These are phyloP conservation scores for Abrostola triplasia DNA, from an alignment of 2,888 invertebrate genomes.

Conservation along the genomic window DNA sequence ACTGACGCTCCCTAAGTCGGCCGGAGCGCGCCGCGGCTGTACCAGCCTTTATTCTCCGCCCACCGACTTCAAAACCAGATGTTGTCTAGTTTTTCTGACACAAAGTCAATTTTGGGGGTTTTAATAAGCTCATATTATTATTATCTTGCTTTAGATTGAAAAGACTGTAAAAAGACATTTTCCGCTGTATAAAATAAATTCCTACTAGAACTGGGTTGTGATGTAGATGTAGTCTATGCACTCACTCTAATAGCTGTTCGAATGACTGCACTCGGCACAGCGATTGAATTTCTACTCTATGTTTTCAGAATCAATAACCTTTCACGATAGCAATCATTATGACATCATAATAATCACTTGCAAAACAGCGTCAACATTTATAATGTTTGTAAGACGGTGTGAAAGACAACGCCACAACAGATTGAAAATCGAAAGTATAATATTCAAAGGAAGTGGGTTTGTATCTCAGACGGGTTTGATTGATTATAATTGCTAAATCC, in stretches of 20 bases:
- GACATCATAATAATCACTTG: too few species aligned
- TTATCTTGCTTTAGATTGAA: not conserved
- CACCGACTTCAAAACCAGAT: constrained; percentile 52
- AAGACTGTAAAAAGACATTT: too few species aligned
- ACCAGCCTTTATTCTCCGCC: constrained; percentile 66
- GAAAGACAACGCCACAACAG: not conserved
- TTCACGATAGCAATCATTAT: too few species aligned
- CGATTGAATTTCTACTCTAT: too few species aligned
- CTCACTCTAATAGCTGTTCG: too few species aligned
- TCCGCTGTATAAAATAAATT: too few species aligned
- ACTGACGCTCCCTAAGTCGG: constrained; percentile 73
- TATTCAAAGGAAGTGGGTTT: constrained; percentile 18
- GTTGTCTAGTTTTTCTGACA: constrained; percentile 31
- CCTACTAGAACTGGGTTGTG: too few species aligned
- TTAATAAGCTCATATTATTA: not conserved
- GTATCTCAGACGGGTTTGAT: constrained; percentile 28
- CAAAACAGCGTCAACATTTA: too few species aligned
- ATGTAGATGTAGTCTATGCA: too few species aligned
- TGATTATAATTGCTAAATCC: constrained; percentile 36
- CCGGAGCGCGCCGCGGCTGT: constrained; percentile 61
- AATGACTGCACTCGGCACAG: too few species aligned
- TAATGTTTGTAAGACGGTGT: too few species aligned
- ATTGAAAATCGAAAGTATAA: constrained; percentile 15
- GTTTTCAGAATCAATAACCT: too few species aligned
- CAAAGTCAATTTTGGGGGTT: constrained; percentile 13